phyloP scores from a whole-genome alignment of 2,113 vertebrate genomes.

The Sinocyclocheilus anshuiensis region DNA sequence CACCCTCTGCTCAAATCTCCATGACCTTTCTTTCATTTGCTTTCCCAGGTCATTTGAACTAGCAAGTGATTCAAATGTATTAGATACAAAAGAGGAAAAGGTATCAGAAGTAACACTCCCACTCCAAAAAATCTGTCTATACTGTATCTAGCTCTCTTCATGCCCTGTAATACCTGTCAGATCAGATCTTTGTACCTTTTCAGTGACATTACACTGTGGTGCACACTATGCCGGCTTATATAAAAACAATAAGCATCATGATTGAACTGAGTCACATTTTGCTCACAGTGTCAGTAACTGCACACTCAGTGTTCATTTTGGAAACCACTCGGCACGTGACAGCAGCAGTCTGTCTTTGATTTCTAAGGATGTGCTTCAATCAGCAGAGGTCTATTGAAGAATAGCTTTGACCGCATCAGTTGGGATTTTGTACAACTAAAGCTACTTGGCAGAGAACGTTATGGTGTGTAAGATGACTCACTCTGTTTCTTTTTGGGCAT shows the following conservation, averaged over 20 bases:
- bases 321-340: background rate
- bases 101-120: constrained; percentile 30
- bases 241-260: background rate
- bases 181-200: background rate
- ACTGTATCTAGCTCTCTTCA: background rate
- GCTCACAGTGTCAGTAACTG: background rate
- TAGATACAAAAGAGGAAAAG: constrained; percentile 6
- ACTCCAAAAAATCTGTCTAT: background rate
- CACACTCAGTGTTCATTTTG: background rate
- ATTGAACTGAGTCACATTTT: constrained; percentile 3
- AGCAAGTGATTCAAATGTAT: constrained; percentile 46
- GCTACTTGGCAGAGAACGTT: background rate
- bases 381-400: background rate
- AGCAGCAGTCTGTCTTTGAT: background rate
- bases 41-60: constrained; percentile 35
- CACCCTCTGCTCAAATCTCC: background rate
- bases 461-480: constrained; percentile 36
- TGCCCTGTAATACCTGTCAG: background rate
- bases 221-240: background rate
- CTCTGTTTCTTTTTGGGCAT: constrained; percentile 57
- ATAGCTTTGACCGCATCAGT: background rate
- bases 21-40: constrained; percentile 51
- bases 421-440: background rate
- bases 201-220: background rate
- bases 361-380: constrained; percentile 15